Base-by-base conservation (phyloP, 2,113 vertebrate species). In the Pycnonotus jocosus region DNA sequence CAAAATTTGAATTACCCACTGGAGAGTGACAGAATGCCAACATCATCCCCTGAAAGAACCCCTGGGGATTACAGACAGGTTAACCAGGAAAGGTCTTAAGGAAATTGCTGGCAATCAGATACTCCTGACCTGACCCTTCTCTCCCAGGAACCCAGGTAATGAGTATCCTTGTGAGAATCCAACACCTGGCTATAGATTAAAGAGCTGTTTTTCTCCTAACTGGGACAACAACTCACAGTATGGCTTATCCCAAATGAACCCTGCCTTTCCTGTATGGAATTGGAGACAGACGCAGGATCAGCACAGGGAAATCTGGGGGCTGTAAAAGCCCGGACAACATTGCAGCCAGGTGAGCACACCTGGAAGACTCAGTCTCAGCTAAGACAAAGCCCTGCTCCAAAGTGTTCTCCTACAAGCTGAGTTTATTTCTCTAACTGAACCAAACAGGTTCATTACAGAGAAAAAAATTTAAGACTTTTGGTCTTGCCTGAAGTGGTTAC, bases 81-180 rank as follows among this genome's bases (percentile, higher is more conserved):
- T 94, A 95, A 93, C 23, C 44, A 86, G 88, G 45, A 50, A 84
- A 31, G 56, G 65, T 71, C 47, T 84, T 54, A 58, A 87, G 95
- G 90, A 96, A 96, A 96, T 92, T 90, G 94, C 71, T 73, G 68
- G 88, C 86, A 97, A 95, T 94, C 90, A 96, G 90, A 92, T 77
- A 94, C 92, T 78, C 76, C 42, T 82, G 92, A 95, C 93, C 93
- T 88, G 85, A 94, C 74, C 90, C 70, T 94, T 78, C 93, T 86
- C 82, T 88, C 82, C 71, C 90, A 94, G 88, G 68, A 86, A 90
- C 58, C 15, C 45, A 60, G 66, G 90, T 93, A 95, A 96, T 90
- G 62, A 95, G 35, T 90, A 92, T 92, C 92, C 90, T 58, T 93
- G 82, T 94, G 92, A 93, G 93, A 95, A 96, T 93, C 54, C 74